A percentile compares a stretch with the other conserved stretches of the same genome.
Evolutionary conservation across 2,113 vertebrate species (phyloP).

Genomic region (Carlito syrichta): DNA sequence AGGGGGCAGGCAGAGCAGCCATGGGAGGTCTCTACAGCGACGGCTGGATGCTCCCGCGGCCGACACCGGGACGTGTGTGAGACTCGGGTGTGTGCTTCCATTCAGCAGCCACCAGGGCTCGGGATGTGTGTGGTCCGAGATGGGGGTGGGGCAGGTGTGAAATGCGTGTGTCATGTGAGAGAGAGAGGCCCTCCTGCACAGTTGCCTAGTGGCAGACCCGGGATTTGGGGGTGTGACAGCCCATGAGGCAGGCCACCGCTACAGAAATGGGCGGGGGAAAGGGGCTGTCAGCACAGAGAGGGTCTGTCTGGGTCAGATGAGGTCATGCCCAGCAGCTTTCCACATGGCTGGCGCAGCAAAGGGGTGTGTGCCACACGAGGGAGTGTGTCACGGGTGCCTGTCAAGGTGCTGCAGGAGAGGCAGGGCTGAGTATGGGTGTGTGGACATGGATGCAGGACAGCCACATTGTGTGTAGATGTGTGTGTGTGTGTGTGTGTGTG

Average conservation of each 20-base stretch:
- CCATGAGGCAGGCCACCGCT: neutral
- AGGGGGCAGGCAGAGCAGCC: neutral
- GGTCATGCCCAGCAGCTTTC: neutral
- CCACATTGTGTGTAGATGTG: too few relatives aligned
- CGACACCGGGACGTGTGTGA: neutral
- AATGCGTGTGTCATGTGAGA: neutral
- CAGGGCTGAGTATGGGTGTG: neutral
- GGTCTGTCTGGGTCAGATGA: neutral
- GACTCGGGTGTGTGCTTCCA: neutral
- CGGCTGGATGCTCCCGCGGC: neutral
- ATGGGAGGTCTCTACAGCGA: neutral
- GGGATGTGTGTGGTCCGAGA: neutral
- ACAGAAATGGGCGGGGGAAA: neutral
- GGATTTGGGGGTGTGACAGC: neutral
- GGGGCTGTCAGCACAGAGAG: neutral
- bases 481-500: neutral
- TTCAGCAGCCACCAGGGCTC: neutral
- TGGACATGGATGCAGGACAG: too few relatives aligned
- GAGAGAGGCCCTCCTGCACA: neutral
- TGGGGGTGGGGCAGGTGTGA: neutral
- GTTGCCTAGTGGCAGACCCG: neutral
- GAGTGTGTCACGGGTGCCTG: neutral
- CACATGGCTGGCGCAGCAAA: neutral
- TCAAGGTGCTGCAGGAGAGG: neutral
- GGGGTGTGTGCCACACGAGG: too few relatives aligned